Percentiles rank a stretch among this genome's conserved stretches.
Evolutionary conservation across 2,888 invertebrate genomes (phyloP).

Genomic region (Philonicus albiceps): DNA sequence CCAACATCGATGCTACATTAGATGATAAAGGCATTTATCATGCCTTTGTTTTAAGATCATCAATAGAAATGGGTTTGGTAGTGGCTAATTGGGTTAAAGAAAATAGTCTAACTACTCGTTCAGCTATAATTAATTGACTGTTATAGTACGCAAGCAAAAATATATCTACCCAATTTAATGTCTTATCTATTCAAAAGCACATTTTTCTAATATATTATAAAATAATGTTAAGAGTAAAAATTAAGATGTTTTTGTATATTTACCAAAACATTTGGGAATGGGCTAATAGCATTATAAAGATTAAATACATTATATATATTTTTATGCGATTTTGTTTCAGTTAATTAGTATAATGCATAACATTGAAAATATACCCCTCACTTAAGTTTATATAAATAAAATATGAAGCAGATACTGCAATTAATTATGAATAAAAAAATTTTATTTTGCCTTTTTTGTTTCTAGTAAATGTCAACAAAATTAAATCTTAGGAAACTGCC

Average conservation of each 20-base stretch:
- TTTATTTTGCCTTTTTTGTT: too few species aligned
- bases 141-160: neutral
- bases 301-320: neutral
- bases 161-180: neutral
- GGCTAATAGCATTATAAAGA: neutral
- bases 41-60: conserved; percentile 79
- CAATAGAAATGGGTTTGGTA: conserved; percentile 67
- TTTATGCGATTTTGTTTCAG: neutral
- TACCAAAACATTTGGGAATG: neutral
- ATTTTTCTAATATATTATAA: neutral
- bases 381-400: too few species aligned
- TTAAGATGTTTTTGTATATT: neutral
- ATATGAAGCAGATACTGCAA: neutral
- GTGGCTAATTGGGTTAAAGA: conserved; percentile 59
- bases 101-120: conserved; percentile 46
- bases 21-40: conserved; percentile 73
- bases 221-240: neutral
- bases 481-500: too few species aligned
- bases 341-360: neutral
- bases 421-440: neutral
- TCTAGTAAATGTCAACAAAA: too few species aligned
- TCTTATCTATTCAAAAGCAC: neutral
- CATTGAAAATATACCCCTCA: neutral
- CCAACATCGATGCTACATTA: conserved; percentile 69
- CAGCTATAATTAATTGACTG: neutral